phyloP scores from a whole-genome alignment of 2,797 vertebrate genomes.

The Ctenochaetus hawaiiensis region DNA sequence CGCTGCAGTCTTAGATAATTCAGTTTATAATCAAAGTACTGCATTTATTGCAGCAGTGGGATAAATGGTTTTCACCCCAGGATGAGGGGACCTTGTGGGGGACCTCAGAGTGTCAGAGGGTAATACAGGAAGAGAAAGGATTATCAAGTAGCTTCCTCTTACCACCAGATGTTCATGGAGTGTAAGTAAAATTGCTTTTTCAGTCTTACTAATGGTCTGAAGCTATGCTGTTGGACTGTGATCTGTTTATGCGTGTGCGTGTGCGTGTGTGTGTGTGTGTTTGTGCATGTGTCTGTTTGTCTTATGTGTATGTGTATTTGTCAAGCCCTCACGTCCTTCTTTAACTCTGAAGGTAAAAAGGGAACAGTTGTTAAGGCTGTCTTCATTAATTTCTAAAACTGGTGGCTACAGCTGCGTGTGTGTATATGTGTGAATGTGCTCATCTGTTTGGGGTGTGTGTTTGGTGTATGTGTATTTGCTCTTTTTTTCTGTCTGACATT shows the following conservation, averaged over 20 bases:
- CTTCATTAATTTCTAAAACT: slow-evolving; percentile 51
- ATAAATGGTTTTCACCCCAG: slow-evolving; percentile 14
- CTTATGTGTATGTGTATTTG: too few species aligned
- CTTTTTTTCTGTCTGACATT: too few species aligned
- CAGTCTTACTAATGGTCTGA: neutral
- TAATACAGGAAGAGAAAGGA: neutral
- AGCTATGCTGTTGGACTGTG: neutral
- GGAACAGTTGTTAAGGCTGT: slow-evolving; percentile 30
- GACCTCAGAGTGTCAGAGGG: neutral
- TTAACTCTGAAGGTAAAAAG: slow-evolving; percentile 13
- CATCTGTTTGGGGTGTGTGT: too few species aligned
- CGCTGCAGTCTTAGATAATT: slow-evolving; percentile 31
- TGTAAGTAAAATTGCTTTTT: neutral
- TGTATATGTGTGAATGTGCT: slow-evolving; percentile 14
- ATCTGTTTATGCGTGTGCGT: neutral
- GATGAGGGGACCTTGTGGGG: neutral
- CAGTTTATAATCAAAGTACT: too few species aligned
- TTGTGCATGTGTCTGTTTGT: too few species aligned
- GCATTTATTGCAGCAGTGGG: slow-evolving; percentile 1
- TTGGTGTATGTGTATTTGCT: neutral
- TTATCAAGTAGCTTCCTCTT: neutral
- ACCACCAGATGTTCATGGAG: neutral
- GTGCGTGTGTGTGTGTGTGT: too few species aligned
- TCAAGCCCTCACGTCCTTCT: too few species aligned
- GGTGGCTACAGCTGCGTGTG: slow-evolving; percentile 3